These are phyloP conservation scores for Yasuhikotakia modesta DNA, from an alignment of 2,797 vertebrate species.

Conservation along the genomic window DNA sequence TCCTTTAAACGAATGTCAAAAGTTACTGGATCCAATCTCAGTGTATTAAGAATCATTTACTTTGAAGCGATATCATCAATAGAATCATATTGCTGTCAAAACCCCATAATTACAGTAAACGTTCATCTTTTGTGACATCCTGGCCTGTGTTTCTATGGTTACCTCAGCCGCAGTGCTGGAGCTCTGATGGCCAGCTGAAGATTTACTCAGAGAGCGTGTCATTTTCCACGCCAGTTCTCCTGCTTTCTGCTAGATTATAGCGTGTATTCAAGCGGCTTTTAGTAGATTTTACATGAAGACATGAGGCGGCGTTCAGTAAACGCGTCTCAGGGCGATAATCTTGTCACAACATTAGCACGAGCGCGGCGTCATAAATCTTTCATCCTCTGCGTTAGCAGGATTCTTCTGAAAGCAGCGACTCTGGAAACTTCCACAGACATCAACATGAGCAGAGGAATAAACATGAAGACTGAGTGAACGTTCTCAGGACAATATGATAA, in stretches of 20 bases:
- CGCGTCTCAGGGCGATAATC: conserved; percentile 22
- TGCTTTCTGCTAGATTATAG: conserved; percentile 24
- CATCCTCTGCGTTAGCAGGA: conserved; percentile 14
- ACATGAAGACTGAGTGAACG: not conserved
- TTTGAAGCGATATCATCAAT: no score
- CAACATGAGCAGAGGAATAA: conserved; percentile 8
- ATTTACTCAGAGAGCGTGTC: conserved; percentile 34
- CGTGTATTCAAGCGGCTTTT: conserved; percentile 44
- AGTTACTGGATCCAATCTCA: no score
- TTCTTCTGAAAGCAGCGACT: conserved; percentile 3
- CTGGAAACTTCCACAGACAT: conserved; percentile 13
- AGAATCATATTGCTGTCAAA: no score
- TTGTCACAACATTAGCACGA: conserved; percentile 13
- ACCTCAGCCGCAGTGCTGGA: no score
- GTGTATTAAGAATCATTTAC: no score
- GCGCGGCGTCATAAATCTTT: conserved; percentile 21
- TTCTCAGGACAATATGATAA: conserved; percentile 13
- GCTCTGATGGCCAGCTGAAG: no score
- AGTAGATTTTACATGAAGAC: conserved; percentile 24
- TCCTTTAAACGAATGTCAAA: no score
- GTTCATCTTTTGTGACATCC: no score
- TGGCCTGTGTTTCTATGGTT: no score
- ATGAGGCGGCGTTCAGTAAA: conserved; percentile 19
- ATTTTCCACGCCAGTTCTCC: conserved; percentile 20
- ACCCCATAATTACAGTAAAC: no score